Evolutionary conservation across 2,888 invertebrate genomes (phyloP), one percentile per base, ranked within the genome.

Genomic region (Caenorhabditis becei): DNA sequence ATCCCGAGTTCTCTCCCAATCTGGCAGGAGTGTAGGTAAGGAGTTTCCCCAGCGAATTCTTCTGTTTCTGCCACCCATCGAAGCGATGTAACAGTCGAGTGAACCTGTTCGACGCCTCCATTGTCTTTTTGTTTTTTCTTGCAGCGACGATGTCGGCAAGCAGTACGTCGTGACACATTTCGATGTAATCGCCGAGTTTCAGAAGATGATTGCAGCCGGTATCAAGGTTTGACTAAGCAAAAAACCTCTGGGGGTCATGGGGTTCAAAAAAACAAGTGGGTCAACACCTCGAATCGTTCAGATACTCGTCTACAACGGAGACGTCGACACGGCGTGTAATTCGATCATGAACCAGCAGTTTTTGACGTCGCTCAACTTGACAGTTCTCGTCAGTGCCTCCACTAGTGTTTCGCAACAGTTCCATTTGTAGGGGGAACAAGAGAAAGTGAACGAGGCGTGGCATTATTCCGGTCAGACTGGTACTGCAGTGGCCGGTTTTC

Each of bases 311-410:
- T 93, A 93, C 88, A 93, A 93, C 84, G 93, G 93, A 18, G 93
- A 93, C 87, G 91, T 92, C 18, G 88, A 93, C 83, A 92, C 92
- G 91, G 92, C 92, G 1, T 93, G 93, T 87, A 93, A 92, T 84
- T 92, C 92, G 85, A 91, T 93, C 3, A 92, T 92, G 63, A 92
- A 92, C 86, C 91, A 92, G 80, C 92, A 88, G 49, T 85, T 85
- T 54, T 66, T 85, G 53, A 77, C 82, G 18, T 63, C 70, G 7
- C 72, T 85, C 53, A 83, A 83, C 72, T 51, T 70, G 67, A 82
- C 80, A 49, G 81, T 83, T 61, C 18, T 75, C 18, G 84, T 83
- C 62, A 79, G 77, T 66, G 2, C 11, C 24, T 47, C 44, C 32
- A 10, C 5, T 10, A 7, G 32, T 47, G 4, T 61, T 62, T 69